Base-by-base conservation (phyloP, 2,888 invertebrate genomes). In the Encarsia formosa region DNA sequence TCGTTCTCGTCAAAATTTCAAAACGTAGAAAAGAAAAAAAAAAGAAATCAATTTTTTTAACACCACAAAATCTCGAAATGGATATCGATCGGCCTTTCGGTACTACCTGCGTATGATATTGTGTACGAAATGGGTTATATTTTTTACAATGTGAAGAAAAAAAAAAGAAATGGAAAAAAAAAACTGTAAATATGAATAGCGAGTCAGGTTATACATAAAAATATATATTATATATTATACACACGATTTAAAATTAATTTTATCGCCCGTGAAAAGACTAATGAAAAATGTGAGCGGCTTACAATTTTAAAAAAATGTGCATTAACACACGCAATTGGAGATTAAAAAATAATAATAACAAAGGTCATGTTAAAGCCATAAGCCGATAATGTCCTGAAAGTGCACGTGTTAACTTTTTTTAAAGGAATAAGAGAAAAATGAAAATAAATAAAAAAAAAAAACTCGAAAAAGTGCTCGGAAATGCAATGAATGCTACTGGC, bases 101-200 rank as follows among this genome's bases (percentile, higher is more conserved):
- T 71, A 70, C 71, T 71, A 55, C 69, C 70, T 71, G 72, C 69
- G 67, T 71, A 71, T 69, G 64, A 70, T 71, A 72, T 70, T 71
- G 68, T 69, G 69, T 71, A 71, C 66, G 69, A 71, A 71, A 70
- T 70, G 70, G 66, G 71, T 73, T 73, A 73, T 73, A 73, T 73
- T 73, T 72, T 73, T 72, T 73, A 73, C 72, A 71, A 71, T 68
- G 68, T 69, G 71, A 69, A 31, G 31, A 31, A 16, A 19, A 39
- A 22, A 15, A 22, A 22, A n/a, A 37, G 19, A 18, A 37, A 37
- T 37, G 20, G 20, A 19, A 18, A 37, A 18, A 49, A 69, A 63
- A 69, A 70, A 65, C 67, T 73, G 72, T 73, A 73, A 69, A 73
- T 73, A 73, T 68, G 60, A 15, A 70, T 70, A 70, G 68, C 64